These are phyloP conservation scores for Sarotherodon lohbergeri DNA, from an alignment of 2,113 vertebrate genomes.

Conservation along the genomic window DNA sequence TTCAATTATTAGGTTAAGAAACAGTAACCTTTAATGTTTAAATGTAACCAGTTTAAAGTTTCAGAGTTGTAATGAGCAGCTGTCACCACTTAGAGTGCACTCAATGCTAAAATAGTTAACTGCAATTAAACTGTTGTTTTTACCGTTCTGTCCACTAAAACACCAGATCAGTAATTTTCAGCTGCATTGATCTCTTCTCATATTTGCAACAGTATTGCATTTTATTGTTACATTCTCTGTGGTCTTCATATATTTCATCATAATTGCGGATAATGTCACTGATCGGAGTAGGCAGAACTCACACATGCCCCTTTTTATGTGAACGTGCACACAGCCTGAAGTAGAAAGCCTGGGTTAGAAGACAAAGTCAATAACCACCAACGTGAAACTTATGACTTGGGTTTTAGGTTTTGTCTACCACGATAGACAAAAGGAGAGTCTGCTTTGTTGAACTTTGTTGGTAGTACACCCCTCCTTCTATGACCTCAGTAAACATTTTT, in stretches of 20 bases:
- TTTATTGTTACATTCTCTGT: neutral
- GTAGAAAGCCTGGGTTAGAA: rapidly evolving
- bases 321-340: rapidly evolving
- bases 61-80: neutral
- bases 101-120: neutral
- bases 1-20: neutral
- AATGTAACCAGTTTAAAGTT: neutral
- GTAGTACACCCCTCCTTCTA: neutral
- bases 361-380: neutral
- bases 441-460: neutral
- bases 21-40: neutral
- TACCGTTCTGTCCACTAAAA: neutral
- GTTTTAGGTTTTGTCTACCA: neutral
- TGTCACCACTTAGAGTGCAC: neutral
- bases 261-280: neutral
- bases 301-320: neutral
- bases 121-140: neutral
- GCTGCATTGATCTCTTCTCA: neutral
- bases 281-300: neutral
- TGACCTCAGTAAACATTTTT: neutral
- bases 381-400: neutral
- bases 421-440: rapidly evolving
- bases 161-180: neutral
- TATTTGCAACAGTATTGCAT: neutral
- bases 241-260: neutral